phyloP scores from a whole-genome alignment of 2,797 vertebrate species.

The Eutrigla gurnardus region DNA sequence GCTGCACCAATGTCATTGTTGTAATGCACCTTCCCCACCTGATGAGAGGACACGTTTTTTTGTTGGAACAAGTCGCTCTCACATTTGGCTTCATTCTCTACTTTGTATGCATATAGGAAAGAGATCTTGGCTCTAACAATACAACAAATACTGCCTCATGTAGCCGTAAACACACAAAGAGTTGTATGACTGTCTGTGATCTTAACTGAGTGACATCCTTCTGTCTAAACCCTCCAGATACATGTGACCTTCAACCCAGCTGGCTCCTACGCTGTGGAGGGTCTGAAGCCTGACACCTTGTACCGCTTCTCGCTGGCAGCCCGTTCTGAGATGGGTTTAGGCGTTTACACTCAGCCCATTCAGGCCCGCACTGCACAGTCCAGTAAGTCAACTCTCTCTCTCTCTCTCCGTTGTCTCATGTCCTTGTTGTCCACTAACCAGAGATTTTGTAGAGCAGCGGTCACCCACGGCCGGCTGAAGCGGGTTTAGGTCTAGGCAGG shows the following conservation, averaged over 20 bases:
- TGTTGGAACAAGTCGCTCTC: constrained; percentile 31
- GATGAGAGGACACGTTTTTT: constrained; percentile 34
- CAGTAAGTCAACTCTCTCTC: constrained; percentile 86
- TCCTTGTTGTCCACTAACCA: constrained; percentile 68
- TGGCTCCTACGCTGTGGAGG: constrained; percentile 89
- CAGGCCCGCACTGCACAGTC: constrained; percentile 94
- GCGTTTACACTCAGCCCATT: constrained; percentile 91
- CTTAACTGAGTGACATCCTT: constrained; percentile 12
- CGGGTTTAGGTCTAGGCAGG: constrained; percentile 40
- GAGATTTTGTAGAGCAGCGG: constrained; percentile 20
- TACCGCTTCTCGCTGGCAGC: constrained; percentile 93
- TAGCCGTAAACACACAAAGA: neutral
- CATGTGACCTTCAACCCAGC: constrained; percentile 90
- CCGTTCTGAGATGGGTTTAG: constrained; percentile 92
- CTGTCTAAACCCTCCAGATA: constrained; percentile 79
- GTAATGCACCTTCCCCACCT: constrained; percentile 50
- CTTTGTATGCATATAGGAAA: constrained; percentile 7
- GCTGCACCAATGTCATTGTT: constrained; percentile 47
- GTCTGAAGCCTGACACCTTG: constrained; percentile 91
- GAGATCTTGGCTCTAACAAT: constrained; percentile 5
- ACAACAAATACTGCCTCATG: neutral
- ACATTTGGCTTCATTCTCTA: constrained; percentile 12
- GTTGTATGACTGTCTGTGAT: neutral
- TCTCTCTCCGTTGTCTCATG: constrained; percentile 11
- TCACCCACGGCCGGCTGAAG: constrained; percentile 30